phyloP scores from a whole-genome alignment of 2,797 vertebrate genomes.

The Sebastes miniatus region DNA sequence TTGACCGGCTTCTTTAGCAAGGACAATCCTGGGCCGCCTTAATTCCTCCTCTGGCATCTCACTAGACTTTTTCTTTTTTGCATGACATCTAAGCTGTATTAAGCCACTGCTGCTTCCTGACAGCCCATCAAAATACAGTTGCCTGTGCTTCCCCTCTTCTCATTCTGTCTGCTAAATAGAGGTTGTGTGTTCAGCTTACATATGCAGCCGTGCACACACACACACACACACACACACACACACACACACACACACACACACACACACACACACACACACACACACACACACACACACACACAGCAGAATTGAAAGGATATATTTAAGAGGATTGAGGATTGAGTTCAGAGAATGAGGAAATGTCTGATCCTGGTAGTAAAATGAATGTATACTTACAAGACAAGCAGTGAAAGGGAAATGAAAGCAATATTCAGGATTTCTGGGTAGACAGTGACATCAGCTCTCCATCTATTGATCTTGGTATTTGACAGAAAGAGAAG shows the following conservation, averaged over 20 bases:
- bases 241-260: constrained; percentile 8
- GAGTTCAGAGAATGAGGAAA: constrained; percentile 62
- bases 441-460: constrained; percentile 47
- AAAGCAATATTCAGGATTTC: constrained; percentile 41
- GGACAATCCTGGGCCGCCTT: constrained; percentile 60
- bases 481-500: constrained; percentile 65
- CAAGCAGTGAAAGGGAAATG: constrained; percentile 25
- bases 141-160: constrained; percentile 52
- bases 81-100: constrained; percentile 73
- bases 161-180: constrained; percentile 61
- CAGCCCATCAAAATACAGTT: constrained; percentile 67
- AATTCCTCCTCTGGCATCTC: constrained; percentile 67
- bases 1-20: constrained; percentile 59
- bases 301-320: constrained; percentile 58
- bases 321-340: constrained; percentile 72
- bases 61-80: constrained; percentile 44
- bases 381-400: constrained; percentile 51
- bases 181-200: constrained; percentile 57
- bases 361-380: constrained; percentile 52
- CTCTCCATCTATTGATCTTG: constrained; percentile 54
- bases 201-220: constrained; percentile 34
- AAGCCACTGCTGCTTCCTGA: constrained; percentile 70
- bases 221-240: background rate
- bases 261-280: constrained; percentile 23
- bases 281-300: constrained; percentile 25